Base-by-base conservation (phyloP, 2,888 invertebrate genomes). In the Cybosia mesomella region DNA sequence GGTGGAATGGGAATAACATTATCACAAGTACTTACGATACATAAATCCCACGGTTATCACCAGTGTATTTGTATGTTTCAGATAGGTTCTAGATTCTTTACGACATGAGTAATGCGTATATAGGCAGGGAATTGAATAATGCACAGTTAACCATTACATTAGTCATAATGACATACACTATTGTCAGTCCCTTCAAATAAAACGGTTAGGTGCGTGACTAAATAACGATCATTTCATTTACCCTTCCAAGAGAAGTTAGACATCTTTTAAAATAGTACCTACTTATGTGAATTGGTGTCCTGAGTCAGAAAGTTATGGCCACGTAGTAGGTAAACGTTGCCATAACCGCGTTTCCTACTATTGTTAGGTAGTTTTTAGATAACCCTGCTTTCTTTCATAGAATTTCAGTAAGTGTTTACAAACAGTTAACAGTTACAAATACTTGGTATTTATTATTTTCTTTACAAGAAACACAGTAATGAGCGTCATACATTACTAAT, bases 141-240 rank as follows among this genome's bases (percentile, higher is more conserved):
- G 57, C 75, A 66, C 68, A 67, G 64, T 69, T 77, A 68, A 74
- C 74, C 71, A 74, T 80, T 77, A 60, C 64, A 75, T 79, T 80
- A 80, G 60, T 79, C 78, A 79, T 80, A 77, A 77, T 69, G 68
- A 77, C 73, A 77, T 73, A 62, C 61, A 73, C 75, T 67, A 78
- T 67, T 78, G 78, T 75, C 73, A 73, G 76, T 58, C 67, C 73
- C 69, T 82, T 82, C 80, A 75, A 75, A 74, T 64, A 70, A 76
- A 81, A 70, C 58, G 67, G 62, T 79, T 79, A 75, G 59, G 39
- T 68, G 71, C 13, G 65, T 81, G 81, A 81, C 73, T 79, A 77
- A 79, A 63, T 53, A 43, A 49, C 68, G 72, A 75, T 77, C 57
- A 79, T 70, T 69, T 64, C 68, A 80, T 73, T 78, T 57, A 64